These are phyloP conservation scores for Eulithis testata DNA, from an alignment of 2,888 invertebrate genomes.

Conservation along the genomic window DNA sequence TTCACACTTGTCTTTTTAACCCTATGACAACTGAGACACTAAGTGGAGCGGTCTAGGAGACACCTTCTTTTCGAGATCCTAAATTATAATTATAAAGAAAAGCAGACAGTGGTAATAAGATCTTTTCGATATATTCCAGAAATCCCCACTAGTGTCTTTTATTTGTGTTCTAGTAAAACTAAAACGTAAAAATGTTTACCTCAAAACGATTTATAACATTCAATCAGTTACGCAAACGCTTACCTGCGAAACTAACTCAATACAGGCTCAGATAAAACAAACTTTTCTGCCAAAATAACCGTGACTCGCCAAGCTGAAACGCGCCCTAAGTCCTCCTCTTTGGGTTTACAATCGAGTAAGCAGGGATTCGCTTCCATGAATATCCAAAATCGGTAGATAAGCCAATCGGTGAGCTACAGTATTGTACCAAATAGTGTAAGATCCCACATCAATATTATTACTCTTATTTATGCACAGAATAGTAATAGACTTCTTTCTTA, in stretches of 20 bases:
- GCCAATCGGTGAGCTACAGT: conserved; percentile 35
- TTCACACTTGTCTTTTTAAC: too few relatives aligned
- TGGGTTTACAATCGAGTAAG: conserved; percentile 19
- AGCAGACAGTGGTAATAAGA: too few relatives aligned
- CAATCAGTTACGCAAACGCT: conserved; percentile 28
- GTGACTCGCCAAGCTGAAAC: conserved; percentile 2
- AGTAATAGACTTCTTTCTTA: background rate
- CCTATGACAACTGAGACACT: too few relatives aligned
- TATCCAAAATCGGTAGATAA: conserved; percentile 44
- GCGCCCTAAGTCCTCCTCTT: background rate
- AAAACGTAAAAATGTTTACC: background rate
- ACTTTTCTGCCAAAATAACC: conserved; percentile 33
- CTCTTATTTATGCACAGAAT: background rate
- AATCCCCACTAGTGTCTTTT: too few relatives aligned
- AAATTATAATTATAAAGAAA: too few relatives aligned
- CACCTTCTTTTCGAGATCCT: too few relatives aligned
- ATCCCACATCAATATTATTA: background rate
- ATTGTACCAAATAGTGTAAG: conserved; percentile 19
- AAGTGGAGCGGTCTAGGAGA: too few relatives aligned
- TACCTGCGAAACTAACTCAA: conserved; percentile 31
- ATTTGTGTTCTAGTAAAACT: too few relatives aligned
- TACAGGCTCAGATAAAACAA: conserved; percentile 33
- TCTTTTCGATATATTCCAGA: too few relatives aligned
- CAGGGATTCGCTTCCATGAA: conserved; percentile 36
- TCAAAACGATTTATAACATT: conserved; percentile 22